phyloP scores from a whole-genome alignment of 64 coral and sea anemone species.

The Trachythela sp. region DNA sequence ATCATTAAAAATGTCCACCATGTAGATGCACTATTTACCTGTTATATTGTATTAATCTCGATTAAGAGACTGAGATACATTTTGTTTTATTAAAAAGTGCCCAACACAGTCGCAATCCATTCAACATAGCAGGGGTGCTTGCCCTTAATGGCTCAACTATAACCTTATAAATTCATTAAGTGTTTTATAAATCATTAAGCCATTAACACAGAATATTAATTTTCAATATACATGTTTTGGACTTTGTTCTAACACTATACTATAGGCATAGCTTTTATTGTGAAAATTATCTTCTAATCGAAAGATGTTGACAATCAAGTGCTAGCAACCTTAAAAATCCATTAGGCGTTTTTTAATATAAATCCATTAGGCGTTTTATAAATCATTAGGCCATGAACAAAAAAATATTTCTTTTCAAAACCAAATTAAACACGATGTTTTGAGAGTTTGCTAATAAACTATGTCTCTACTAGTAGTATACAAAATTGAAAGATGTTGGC shows the following conservation, averaged over 20 bases:
- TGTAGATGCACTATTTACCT: no score
- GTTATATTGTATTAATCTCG: not conserved
- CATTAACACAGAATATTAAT: not conserved
- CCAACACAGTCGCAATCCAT: not conserved
- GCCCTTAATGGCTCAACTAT: not conserved
- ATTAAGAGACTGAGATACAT: not conserved
- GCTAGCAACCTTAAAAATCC: no score
- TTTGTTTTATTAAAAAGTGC: not conserved
- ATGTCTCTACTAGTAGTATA: no score
- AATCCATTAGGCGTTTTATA: not conserved
- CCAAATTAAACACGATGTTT: no score
- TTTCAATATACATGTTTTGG: not conserved
- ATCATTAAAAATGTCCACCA: no score
- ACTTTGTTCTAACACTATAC: not conserved
- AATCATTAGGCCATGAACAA: no score
- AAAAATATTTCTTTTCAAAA: no score
- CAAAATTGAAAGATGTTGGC: no score
- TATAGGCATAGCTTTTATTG: no score
- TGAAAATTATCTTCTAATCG: not conserved
- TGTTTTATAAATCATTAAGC: not conserved
- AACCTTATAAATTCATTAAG: not conserved
- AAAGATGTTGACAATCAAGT: no score
- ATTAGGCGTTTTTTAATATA: no score
- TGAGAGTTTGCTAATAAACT: no score
- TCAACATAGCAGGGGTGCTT: not conserved